These are phyloP conservation scores for Megaceryle maxima DNA, from an alignment of 2,113 vertebrate genomes.

Conservation along the genomic window DNA sequence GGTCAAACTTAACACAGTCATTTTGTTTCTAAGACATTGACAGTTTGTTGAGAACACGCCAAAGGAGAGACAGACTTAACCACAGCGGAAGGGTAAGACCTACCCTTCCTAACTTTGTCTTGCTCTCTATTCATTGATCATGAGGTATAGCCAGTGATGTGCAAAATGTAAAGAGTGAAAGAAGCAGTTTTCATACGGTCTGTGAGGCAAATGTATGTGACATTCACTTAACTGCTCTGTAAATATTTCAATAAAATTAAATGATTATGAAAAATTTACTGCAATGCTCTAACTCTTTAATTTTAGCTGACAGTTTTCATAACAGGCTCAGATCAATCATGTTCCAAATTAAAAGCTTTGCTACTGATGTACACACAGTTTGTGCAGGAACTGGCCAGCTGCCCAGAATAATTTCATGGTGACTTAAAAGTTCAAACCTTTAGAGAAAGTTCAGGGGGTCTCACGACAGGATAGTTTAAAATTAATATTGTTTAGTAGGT, in stretches of 20 bases:
- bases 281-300: background rate
- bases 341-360: conserved; percentile 34
- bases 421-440: conserved; percentile 19
- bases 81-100: background rate
- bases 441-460: background rate
- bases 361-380: background rate
- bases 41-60: background rate
- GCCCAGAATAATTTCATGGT: conserved; percentile 5
- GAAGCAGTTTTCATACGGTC: background rate
- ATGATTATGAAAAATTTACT: background rate
- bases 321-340: background rate
- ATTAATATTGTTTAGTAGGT: background rate
- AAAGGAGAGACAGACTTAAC: background rate
- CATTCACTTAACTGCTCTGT: background rate
- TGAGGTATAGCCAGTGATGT: background rate
- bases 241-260: conserved; percentile 4
- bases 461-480: background rate
- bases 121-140: background rate
- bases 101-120: background rate
- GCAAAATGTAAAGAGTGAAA: background rate
- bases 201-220: background rate
- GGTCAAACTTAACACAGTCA: background rate
- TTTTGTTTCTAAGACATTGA: background rate
- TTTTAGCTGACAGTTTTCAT: background rate
- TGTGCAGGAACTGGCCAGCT: conserved; percentile 3